Base-by-base conservation (phyloP, 2,797 vertebrate species). In the Argentina silus region DNA sequence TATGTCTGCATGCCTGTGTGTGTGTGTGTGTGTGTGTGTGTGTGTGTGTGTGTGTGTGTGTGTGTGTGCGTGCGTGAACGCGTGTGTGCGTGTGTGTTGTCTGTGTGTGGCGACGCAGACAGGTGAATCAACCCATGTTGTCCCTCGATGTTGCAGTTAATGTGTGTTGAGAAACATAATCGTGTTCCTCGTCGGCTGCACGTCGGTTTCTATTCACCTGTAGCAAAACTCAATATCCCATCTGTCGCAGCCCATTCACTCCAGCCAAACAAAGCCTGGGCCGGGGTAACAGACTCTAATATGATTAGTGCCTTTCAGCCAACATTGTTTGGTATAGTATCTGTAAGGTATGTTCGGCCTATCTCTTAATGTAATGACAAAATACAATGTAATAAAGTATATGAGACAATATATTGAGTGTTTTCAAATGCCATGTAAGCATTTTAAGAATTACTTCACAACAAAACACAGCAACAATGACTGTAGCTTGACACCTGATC, bases 181-280 rank as follows among this genome's bases (percentile, higher is more conserved):
- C 27, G 50, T 51, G 50, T 51, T 11, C 50, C 50, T 51, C 11
- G 65, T 70, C 65, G 69, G 53, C 50, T 51, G 70, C 15, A 53
- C 86, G 78, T 86, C 83, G 74, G 73, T 86, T 73, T 84, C 77
- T 79, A 80, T 90, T 89, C 80, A 87, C 81, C 83, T 80, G 78
- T 73, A 75, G 80, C 83, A 72, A 53, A 78, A 84, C 83, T 88
- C 83, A 84, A 88, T 90, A 85, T 80, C 86, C 84, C 85, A 84
- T 89, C 84, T 85, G 84, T 83, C 84, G 79, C 57, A 27, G 67
- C 74, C 57, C 63, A 59, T 66, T 19, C 66, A 56, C n/a, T n/a
- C 47, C n/a, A 55, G 19, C 59, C 47, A 45, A 69, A 36, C 67
- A 87, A 81, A 84, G 75, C 66, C 61, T 45, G 81, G 85, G 48